Base-by-base conservation (phyloP, 1,140 invertebrate species). In the Battus philenor region DNA sequence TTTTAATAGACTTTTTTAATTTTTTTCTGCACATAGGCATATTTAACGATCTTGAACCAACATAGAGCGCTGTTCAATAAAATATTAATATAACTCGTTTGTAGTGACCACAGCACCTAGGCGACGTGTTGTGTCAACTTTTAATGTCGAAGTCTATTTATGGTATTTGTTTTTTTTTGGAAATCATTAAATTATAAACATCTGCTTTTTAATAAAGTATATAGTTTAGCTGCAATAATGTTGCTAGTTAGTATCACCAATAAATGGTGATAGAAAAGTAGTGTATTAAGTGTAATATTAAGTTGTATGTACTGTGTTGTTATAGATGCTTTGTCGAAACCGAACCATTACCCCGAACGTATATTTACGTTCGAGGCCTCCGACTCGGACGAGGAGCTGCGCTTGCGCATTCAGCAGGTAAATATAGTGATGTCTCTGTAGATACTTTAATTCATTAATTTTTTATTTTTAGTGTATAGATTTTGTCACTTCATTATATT, bases 241-340 rank as follows among this genome's bases (percentile, higher is more conserved):
- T 20, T 36, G 6, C n/a, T 34, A 20, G 9, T 11, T 36, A 36
- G 33, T 36, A 9, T 7, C 7, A 34, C 16, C 9, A 16, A 8
- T 18, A 18, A 6, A 3, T 3, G 6, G 18, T 6, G 2, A 18
- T 20, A 36, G 17, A 17, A 17, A 2, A 43, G 31, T 44, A 24
- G 38, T 24, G 34, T 54, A 12, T 43, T 52, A 36, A 32, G 41
- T 47, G 57, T 51, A 53, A 68, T 59, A 68, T 69, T 58, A 59
- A 81, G 68, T 75, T 74, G 67, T 73, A 49, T 70, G 66, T 79
- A 68, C 70, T 77, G 79, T 84, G 76, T 82, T 83, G 76, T 85
- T 85, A 69, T 85, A 85, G 81, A 85, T 85, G 73, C 81, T 85
- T 85, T 85, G 77, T 81, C 80, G 72, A 82, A 84, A 80, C 68